Conservation (phyloP, 2,113 vertebrate genomes). For the Xenus cinereus region DNA sequence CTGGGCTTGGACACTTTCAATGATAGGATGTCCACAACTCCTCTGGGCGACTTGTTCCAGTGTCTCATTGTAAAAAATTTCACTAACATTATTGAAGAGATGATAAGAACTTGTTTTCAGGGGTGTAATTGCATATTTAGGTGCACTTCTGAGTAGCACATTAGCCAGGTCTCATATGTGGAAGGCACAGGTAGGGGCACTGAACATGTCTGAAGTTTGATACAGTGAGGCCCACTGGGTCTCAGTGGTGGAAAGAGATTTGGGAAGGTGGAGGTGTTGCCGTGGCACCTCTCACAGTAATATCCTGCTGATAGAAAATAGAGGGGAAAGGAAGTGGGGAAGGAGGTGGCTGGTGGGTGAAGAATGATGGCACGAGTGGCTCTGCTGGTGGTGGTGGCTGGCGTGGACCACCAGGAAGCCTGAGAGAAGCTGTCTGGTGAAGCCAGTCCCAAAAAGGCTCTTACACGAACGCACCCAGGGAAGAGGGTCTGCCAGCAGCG, state of each 20-base stretch:
- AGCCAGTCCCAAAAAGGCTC: neutral
- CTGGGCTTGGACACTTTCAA: neutral
- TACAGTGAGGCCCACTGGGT: neutral
- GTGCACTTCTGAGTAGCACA: neutral
- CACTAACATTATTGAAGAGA: neutral
- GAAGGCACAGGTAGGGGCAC: neutral
- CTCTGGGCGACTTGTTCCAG: neutral
- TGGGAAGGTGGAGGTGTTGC: neutral
- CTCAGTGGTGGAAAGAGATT: neutral
- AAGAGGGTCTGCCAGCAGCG: neutral
- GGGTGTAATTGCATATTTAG: neutral
- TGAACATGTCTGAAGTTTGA: neutral
- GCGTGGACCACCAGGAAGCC: neutral
- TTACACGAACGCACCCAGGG: fast-evolving
- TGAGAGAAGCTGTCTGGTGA: neutral
- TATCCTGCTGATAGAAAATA: neutral
- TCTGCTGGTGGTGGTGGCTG: neutral
- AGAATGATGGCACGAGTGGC: neutral
- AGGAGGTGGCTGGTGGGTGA: neutral
- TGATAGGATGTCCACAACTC: neutral
- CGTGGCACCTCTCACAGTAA: neutral
- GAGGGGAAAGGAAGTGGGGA: neutral
- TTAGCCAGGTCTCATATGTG: neutral
- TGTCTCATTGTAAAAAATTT: neutral
- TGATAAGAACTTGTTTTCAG: neutral